Evolutionary conservation across 92 coral and sea anemone species (phyloP).

Genomic region (Epizoanthus stellaris): DNA sequence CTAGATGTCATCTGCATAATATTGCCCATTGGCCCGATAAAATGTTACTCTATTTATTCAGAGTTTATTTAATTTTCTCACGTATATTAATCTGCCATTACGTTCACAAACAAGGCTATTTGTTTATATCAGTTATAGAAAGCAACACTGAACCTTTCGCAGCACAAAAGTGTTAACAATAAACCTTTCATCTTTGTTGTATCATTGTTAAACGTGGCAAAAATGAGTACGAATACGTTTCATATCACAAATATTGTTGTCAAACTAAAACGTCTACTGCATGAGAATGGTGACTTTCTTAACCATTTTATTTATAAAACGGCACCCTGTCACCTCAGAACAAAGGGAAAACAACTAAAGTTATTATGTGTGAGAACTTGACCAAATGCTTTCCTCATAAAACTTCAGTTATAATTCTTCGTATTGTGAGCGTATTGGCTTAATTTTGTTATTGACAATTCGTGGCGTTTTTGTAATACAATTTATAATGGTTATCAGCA

Average conservation of each 20-base stretch:
- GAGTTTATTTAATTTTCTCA: not conserved
- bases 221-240: not conserved
- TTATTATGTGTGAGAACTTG: slow-evolving; percentile 31
- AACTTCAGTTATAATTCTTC: not conserved
- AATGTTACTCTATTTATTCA: not conserved
- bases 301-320: slow-evolving; percentile 18
- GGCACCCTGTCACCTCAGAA: not conserved
- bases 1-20: not conserved
- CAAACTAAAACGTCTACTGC: not conserved
- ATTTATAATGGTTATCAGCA: slow-evolving; percentile 1
- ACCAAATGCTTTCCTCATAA: slow-evolving; percentile 19
- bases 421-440: slow-evolving; percentile 8
- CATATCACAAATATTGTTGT: slow-evolving; percentile 1
- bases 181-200: slow-evolving; percentile 3
- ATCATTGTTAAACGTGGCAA: not conserved
- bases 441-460: slow-evolving; percentile 7
- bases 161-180: not conserved
- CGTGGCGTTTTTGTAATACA: slow-evolving; percentile 1
- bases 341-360: not conserved
- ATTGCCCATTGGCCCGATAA: not conserved
- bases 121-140: not conserved
- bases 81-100: not conserved
- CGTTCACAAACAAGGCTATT: not conserved
- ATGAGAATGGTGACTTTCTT: not conserved
- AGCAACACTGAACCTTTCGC: not conserved